Evolutionary conservation across 2,888 invertebrate species (phyloP), one percentile per base, ranked within the genome.

Genomic region (Pyrrhosoma nymphula): DNA sequence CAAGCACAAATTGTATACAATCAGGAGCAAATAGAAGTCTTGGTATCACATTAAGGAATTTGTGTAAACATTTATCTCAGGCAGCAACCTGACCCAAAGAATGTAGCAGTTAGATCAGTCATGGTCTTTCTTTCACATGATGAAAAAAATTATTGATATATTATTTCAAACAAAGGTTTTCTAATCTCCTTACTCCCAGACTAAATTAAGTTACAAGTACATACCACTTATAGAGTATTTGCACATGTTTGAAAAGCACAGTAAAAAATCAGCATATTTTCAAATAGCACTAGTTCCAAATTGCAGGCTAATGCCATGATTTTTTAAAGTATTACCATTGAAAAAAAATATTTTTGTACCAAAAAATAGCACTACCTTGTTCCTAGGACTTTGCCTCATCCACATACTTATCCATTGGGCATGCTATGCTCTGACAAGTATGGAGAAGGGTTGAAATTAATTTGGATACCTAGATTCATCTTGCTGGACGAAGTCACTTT

Each of bases 121-220:
- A 82, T 35, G 35, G 47, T 75, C 39, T 93, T 93, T 69, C 69
- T 47, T 75, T 93, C 69, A 75, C 56, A 93, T 63, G 47, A 93
- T 69, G 93, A 93, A 69, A 93, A 93, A 35, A 23, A n/a, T 93
- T 26, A 63, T 26, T 35, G 55, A 93, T 26, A 63, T 23, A 18
- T n/a, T 20, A 93, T 47, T 10, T 93, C 47, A 93, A 47, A n/a
- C 26, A 4, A 93, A 93, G n/a, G 26, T 47, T 55, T 75, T 2
- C 82, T 12, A 26, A 16, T 35, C 35, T 82, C 82, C 35, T 82
- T 82, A 16, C 82, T 26, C 35, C 35, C 26, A 35, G 35, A 82
- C 30, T 35, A n/a, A 35, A n/a, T 82, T 0, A 82, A 82, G 35
- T 82, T 3, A 82, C 14, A 35, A 82, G 30, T 35, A 82, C n/a